phyloP scores from a whole-genome alignment of 2,113 vertebrate genomes.

The Grammomys surdaster region DNA sequence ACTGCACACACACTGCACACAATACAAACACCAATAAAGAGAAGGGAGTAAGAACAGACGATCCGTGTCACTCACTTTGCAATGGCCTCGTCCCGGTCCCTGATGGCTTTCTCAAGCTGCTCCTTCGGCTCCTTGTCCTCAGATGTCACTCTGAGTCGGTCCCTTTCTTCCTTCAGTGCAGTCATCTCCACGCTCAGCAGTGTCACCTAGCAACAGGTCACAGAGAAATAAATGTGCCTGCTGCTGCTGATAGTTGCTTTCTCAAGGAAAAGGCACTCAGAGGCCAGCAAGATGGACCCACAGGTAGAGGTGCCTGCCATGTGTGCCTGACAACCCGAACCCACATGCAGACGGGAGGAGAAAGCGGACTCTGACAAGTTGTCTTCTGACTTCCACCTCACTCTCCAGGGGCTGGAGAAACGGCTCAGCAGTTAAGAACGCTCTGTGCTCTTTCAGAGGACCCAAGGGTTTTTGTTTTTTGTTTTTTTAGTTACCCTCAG shows the following conservation, averaged over 20 bases:
- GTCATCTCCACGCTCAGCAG: constrained; percentile 95
- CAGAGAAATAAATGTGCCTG: background rate
- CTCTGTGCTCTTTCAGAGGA: background rate
- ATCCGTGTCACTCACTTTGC: constrained; percentile 90
- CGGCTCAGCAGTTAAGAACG: background rate
- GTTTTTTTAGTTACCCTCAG: background rate
- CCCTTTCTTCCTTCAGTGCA: constrained; percentile 93
- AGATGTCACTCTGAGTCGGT: constrained; percentile 89
- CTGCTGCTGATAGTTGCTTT: background rate
- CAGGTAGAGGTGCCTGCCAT: background rate
- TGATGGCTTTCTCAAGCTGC: constrained; percentile 95
- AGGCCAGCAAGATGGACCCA: no score
- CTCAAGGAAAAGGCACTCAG: no score
- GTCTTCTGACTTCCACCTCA: background rate
- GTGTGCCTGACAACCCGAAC: background rate
- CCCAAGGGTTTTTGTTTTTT: background rate
- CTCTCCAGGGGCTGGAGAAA: no score
- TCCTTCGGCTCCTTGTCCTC: constrained; percentile 93
- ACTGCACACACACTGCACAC: no score
- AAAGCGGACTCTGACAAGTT: background rate
- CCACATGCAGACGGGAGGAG: background rate
- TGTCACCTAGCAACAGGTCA: constrained; percentile 89
- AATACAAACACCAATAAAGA: background rate
- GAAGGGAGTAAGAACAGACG: background rate
- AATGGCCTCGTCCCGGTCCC: constrained; percentile 97